Evolutionary conservation across 2,113 vertebrate genomes (phyloP), one percentile per base, ranked within the genome.

Genomic region (Sander vitreus): DNA sequence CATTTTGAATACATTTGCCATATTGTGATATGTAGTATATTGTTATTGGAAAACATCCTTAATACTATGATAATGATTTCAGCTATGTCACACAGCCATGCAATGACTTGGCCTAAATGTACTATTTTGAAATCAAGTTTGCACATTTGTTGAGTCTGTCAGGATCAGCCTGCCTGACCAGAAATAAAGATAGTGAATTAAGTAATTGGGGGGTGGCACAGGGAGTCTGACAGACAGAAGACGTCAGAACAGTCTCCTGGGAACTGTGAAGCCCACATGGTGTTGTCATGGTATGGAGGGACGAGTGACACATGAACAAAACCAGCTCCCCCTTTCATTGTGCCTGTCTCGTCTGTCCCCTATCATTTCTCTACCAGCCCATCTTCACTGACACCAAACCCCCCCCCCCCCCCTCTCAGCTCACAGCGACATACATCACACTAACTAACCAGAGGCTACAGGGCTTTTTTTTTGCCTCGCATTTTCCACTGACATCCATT

Each of bases 241-340:
- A 91, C 87, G 67, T 94, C 88, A 91, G 85, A 69, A 1, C 33
- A 5, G 74, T 91, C 92, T 90, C 89, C 60, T 65, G 90, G 92
- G 93, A 93, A 30, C 80, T 57, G 55, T 66, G 74, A 88, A 87
- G 83, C 84, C 91, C 94, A 92, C 92, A 92, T 91, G 93, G 89
- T 87, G 92, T 91, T 93, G 90, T 93, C 94, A 95, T 87, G 84
- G 87, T 92, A 69, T 86, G 87, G 85, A 89, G 73, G 80, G 85
- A 89, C 86, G 30, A 86, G 89, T 92, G 90, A 90, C 90, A 91
- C 89, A 86, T 94, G 88, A 92, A 90, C 78, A 78, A 77, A 91
- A 88, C 85, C 90, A 89, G 81, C 76, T 78, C 79, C 59, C 64
- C 81, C 59, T 83, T 76, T 78, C 76, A 68, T 76, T 73, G 85